Evolutionary conservation across 2,113 vertebrate genomes (phyloP), one percentile per base, ranked within the genome.

Genomic region (Uropsilus gracilis): DNA sequence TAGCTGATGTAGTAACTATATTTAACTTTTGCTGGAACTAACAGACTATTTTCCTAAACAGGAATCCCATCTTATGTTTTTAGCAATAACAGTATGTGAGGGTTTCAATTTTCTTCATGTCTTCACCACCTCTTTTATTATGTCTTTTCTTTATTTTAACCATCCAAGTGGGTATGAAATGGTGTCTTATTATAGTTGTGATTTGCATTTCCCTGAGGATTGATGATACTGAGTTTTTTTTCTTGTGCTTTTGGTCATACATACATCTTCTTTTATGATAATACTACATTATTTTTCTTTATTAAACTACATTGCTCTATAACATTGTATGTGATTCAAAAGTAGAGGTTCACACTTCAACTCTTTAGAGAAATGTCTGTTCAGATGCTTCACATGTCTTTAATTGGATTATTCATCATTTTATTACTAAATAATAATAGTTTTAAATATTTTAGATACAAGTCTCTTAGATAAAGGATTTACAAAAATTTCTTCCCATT

Each of bases 1-100:
- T 93, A 61, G 39, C 8, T 86, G 30, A 24, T 76, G 24, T 53
- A 22, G 8, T 63, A 86, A 50, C 57, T 84, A 30, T 48, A n/a
- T 88, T 57, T n/a, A n/a, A n/a, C n/a, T n/a, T 87, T 90, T 71
- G 89, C 80, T 80, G 71, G 55, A 78, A 37, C 22, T 77, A 6
- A 7, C 22, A 68, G 50, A 12, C 14, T 53, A 9, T 82, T 61
- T 72, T 88, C 44, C 32, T 68, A 59, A n/a, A 39, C 8, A 64
- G 5, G 30, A 71, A 11, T 8, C 37, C 42, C 53, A 68, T 83
- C 82, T 86, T 89, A 66, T 20, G 26, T 81, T 92, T 82, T 39
- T 20, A 39, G 53, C 28, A 30, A 61, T 24, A 30, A 61, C 20
- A 76, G 22, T 50, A 2, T 76, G 5, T 89, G 11, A 86, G 28